These are phyloP conservation scores for Corydoras maculifer DNA, from an alignment of 2,113 vertebrate genomes.

Conservation along the genomic window DNA sequence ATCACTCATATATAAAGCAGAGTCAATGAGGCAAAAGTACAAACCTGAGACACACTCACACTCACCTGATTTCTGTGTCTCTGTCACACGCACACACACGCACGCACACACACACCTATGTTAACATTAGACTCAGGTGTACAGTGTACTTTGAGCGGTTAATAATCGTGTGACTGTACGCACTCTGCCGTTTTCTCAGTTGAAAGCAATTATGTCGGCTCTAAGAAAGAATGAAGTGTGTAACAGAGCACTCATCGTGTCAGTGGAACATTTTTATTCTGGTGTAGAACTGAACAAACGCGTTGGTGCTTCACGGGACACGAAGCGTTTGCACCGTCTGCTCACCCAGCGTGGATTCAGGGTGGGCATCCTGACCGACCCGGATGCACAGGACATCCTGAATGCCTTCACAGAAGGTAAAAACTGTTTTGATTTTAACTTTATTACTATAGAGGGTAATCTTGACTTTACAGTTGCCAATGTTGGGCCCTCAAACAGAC, in stretches of 20 bases:
- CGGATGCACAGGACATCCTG: slow-evolving; percentile 54
- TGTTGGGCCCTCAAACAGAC: too few species aligned
- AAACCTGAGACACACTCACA: neutral
- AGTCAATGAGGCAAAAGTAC: neutral
- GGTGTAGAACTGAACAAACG: neutral
- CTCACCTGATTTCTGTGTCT: too few species aligned
- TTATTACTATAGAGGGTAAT: neutral
- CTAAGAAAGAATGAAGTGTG: neutral
- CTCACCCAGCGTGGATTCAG: slow-evolving; percentile 59
- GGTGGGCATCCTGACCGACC: slow-evolving; percentile 56
- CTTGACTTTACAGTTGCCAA: neutral
- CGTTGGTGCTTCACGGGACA: slow-evolving; percentile 53
- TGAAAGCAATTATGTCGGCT: neutral
- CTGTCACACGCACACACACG: neutral
- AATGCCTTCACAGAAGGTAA: slow-evolving; percentile 62
- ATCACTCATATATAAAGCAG: neutral
- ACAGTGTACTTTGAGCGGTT: neutral
- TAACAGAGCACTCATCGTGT: slow-evolving; percentile 60
- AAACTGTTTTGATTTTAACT: neutral
- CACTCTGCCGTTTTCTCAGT: neutral
- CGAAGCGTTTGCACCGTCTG: slow-evolving; percentile 51
- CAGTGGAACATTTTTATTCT: slow-evolving; percentile 46
- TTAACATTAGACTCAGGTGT: neutral
- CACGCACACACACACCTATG: neutral
- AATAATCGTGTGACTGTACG: neutral